Evolutionary conservation across 1,140 invertebrate species (phyloP), one percentile per base, ranked within the genome.

Genomic region (Acromyrmex echinatior): DNA sequence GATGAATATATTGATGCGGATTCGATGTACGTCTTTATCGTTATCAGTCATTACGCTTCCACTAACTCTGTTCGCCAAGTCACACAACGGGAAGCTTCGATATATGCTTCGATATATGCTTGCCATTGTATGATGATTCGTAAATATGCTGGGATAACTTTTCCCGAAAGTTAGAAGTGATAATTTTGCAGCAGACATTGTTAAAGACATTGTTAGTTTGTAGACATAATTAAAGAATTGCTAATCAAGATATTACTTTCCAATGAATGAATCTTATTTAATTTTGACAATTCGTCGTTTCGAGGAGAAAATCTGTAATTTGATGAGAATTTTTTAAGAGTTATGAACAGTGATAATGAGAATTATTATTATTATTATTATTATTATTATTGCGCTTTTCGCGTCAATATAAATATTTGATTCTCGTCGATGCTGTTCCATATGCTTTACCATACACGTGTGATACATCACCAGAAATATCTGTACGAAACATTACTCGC

Each of bases 11-110:
- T 25, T 58, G 49, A 70, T 51, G 14, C 31, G 66, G 6, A 21
- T 60, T 73, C 6, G 31, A 71, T 6, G 6, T 35, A 6, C 53
- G 53, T 31, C 35, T 45, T 81, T 71, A 70, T 45, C 35, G 21
- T 31, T 39, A 39, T 39, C 7, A 39, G 7, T 7, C 16, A n/a
- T 71, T 31, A 16, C 35, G 21, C 66, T 9, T 82, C 12, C 39
- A 31, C 35, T 68, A 82, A 53, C 79, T 82, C 79, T 82, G 79
- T 73, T 82, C 6, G 53, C 68, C 4, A 56, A 39, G 49, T 45
- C 65, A 25, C 65, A 25, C 39, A 39, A 16, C 65, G 1, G 77
- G 21, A 81, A 35, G 12, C 21, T 21, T 21, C 21, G 21, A 21
- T 21, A 21, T 60, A 35, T 39, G 35, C 39, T 73, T 82, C n/a